Base-by-base conservation (phyloP, 2,113 vertebrate species). In the Paratilapia polleni region DNA sequence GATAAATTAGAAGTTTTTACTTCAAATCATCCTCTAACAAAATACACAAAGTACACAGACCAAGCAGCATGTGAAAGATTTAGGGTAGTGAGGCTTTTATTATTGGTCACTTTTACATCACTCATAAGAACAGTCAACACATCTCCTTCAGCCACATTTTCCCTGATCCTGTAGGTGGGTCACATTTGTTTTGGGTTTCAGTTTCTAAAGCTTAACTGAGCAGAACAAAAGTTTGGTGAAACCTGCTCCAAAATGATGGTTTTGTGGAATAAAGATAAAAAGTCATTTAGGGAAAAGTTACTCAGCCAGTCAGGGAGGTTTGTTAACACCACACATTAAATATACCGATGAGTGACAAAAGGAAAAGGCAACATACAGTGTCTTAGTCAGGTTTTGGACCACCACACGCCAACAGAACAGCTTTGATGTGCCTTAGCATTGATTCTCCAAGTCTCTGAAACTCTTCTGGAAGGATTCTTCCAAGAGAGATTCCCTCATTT, bases 41-140 rank as follows among this genome's bases (percentile, higher is more conserved):
- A 26, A 43, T 20, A 11, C 8, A 28, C 17, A 26, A 54, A 24
- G 22, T 22, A 57, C 14, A 58, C 6, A 31, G 12, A 70, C 4
- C 15, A 76, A 28, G 10, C 52, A 41, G 38, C 8, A 43, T 8
- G 24, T 82, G 75, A 89, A 90, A 88, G 87, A 24, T 85, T 90
- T 75, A 24, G n/a, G n/a, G n/a, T n/a, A 75, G 49, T 47, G 26
- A 22, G 28, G 20, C 15, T 78, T 92, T n/a, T n/a, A n/a, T 93
- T 91, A 91, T 93, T 93, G 47, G 59, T 88, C 76, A 77, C 34
- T 52, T 84, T 88, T 57, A 90, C 66, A 80, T 88, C 73, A 87
- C 34, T 87, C 26, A 86, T 43, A 83, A 64, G 17, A 80, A 90
- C 78, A 86, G 84, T 86, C 80, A 78, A 66, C 66, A 78, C 7